Percentiles rank a stretch among this genome's conserved stretches.
phyloP scores from a whole-genome alignment of 2,888 invertebrate species.

The Xestia ashworthii region DNA sequence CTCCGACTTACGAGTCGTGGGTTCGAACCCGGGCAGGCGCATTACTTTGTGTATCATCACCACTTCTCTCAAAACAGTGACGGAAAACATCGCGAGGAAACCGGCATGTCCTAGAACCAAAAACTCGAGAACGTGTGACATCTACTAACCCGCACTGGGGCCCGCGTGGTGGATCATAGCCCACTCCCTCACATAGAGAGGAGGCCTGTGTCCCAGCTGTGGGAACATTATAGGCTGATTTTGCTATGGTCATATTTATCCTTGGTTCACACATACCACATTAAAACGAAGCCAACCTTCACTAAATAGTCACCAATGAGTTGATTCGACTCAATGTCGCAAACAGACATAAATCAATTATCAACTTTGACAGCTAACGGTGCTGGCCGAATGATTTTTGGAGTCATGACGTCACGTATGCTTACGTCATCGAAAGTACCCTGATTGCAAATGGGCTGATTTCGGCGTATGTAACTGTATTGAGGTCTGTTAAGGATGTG shows the following conservation, averaged over 20 bases:
- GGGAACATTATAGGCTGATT: too few species aligned
- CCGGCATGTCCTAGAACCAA: too few species aligned
- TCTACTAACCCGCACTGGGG: too few species aligned
- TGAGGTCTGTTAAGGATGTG: conserved; percentile 32
- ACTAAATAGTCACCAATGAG: conserved; percentile 51
- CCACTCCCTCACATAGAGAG: too few species aligned
- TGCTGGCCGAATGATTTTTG: conserved; percentile 58
- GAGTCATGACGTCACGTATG: conserved; percentile 46
- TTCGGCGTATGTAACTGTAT: conserved; percentile 47
- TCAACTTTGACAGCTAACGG: conserved; percentile 64
- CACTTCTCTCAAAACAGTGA: too few species aligned
- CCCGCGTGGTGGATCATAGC: too few species aligned
- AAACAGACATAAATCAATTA: conserved; percentile 65
- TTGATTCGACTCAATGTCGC: conserved; percentile 60
- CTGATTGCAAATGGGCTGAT: conserved; percentile 52
- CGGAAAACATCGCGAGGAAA: too few species aligned
- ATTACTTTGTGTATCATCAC: too few species aligned
- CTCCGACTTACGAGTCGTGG: too few species aligned
- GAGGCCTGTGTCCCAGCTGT: too few species aligned
- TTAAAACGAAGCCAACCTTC: conserved; percentile 42
- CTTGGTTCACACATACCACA: neutral
- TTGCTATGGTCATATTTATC: neutral
- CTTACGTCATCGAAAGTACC: conserved; percentile 47
- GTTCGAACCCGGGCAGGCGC: too few species aligned
- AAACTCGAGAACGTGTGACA: too few species aligned